A percentile compares a stretch with the other conserved stretches of the same genome.
Evolutionary conservation across 2,888 invertebrate genomes (phyloP).

Genomic region (Drosophila mettleri): DNA sequence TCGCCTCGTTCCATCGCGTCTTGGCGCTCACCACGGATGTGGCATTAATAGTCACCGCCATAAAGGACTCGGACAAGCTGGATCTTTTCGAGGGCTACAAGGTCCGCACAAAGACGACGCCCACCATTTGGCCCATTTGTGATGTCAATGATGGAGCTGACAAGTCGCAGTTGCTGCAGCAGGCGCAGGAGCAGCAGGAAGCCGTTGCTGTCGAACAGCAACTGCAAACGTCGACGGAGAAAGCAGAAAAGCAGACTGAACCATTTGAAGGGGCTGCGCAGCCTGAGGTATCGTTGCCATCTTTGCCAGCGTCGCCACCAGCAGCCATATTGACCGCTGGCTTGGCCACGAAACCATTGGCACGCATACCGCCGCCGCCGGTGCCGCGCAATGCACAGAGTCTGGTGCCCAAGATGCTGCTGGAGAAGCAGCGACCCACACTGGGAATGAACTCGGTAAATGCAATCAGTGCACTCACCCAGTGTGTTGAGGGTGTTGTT

Average conservation of each 20-base stretch:
- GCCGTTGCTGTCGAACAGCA: conserved; percentile 1
- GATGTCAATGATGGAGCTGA: conserved; percentile 83
- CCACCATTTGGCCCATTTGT: conserved; percentile 94
- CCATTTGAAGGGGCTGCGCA: conserved; percentile 23
- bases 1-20: conserved; percentile 98
- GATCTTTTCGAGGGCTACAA: conserved; percentile 92
- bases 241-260: conserved; percentile 56
- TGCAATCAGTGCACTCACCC: conserved; percentile 80
- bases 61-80: conserved; percentile 93
- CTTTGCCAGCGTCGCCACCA: conserved; percentile 34
- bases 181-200: background rate
- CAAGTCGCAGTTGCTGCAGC: conserved; percentile 16
- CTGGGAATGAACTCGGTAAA: conserved; percentile 64
- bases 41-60: conserved; percentile 92
- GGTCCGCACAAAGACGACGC: conserved; percentile 93
- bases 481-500: conserved; percentile 76
- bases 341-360: conserved; percentile 87
- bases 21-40: conserved; percentile 94
- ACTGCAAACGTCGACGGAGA: conserved; percentile 7
- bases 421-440: conserved; percentile 68
- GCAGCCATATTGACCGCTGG: conserved; percentile 34
- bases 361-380: conserved; percentile 89
- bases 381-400: conserved; percentile 87
- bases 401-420: conserved; percentile 73
- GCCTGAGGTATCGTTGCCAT: conserved; percentile 20